Percentiles rank a stretch among this genome's conserved stretches.
Evolutionary conservation across 2,888 invertebrate genomes (phyloP).

Genomic region (Drosophila robusta): DNA sequence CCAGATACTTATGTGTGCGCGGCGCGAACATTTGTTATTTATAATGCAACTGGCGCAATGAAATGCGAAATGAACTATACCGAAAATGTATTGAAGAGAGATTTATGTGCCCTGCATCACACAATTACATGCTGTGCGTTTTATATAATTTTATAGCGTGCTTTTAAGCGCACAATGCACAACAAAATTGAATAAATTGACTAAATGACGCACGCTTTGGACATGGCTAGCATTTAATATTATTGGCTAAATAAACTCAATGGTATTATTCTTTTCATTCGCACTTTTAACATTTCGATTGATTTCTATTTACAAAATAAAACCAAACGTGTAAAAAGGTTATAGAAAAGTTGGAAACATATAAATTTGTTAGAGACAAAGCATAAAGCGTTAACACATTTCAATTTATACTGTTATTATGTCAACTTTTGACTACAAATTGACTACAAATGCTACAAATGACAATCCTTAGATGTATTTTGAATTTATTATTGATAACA

Average conservation of each 20-base stretch:
- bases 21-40: constrained; percentile 36
- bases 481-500: too few relatives aligned
- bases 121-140: constrained; percentile 27
- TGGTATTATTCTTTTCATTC: background rate
- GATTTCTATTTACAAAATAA: background rate
- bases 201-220: constrained; percentile 4
- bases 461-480: too few relatives aligned
- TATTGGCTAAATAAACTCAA: constrained; percentile 3
- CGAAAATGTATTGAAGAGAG: constrained; percentile 36
- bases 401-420: too few relatives aligned
- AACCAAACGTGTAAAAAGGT: too few relatives aligned
- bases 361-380: too few relatives aligned
- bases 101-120: constrained; percentile 40
- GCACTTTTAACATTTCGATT: background rate
- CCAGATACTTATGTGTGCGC: constrained; percentile 14
- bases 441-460: too few relatives aligned
- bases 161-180: constrained; percentile 6
- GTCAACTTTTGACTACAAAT: too few relatives aligned
- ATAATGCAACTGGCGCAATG: constrained; percentile 52
- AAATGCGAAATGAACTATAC: constrained; percentile 40
- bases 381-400: too few relatives aligned
- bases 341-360: too few relatives aligned
- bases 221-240: constrained; percentile 11
- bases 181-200: constrained; percentile 17
- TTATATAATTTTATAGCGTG: constrained; percentile 7